Conservation (phyloP, 2,797 vertebrate species). For the Triplophysa yarkandensis region DNA sequence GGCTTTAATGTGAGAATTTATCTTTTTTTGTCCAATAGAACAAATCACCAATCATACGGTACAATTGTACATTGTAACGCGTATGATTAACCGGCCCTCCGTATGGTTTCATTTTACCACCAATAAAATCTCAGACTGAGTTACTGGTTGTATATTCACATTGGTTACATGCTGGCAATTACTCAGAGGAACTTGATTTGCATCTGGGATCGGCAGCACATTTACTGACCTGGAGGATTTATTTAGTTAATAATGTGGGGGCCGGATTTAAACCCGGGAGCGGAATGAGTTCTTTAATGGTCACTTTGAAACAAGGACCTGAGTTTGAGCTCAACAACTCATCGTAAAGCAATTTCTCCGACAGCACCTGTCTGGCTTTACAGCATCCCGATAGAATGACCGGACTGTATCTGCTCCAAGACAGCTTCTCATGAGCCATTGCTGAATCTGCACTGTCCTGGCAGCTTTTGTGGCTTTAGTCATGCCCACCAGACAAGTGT, state of each 20-base stretch:
- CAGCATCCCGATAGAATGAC: slow-evolving; percentile 16
- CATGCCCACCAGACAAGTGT: slow-evolving; percentile 42
- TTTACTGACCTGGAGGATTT: slow-evolving; percentile 6
- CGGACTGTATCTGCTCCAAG: slow-evolving; percentile 20
- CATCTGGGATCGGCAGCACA: slow-evolving; percentile 12
- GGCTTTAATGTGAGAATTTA: slow-evolving; percentile 24
- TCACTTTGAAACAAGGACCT: not conserved
- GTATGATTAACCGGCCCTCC: not conserved
- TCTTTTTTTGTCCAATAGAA: not conserved
- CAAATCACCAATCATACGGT: not conserved
- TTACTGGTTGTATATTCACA: slow-evolving; percentile 5
- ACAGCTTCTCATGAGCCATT: slow-evolving; percentile 35
- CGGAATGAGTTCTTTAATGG: slow-evolving; percentile 19
- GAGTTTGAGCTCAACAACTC: slow-evolving; percentile 30
- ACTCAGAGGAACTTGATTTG: slow-evolving; percentile 15
- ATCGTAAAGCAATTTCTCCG: slow-evolving; percentile 32
- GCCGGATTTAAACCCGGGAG: slow-evolving; percentile 14
- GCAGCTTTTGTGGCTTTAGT: slow-evolving; percentile 26
- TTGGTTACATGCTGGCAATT: not conserved
- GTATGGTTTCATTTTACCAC: not conserved
- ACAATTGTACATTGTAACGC: slow-evolving; percentile 5
- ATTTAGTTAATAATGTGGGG: slow-evolving; percentile 34
- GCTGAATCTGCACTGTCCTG: slow-evolving; percentile 29
- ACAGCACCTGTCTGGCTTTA: slow-evolving; percentile 32
- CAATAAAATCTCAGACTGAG: slow-evolving; percentile 16